phyloP scores from a whole-genome alignment of 2,888 invertebrate genomes.

The Drosophila nigricruria region DNA sequence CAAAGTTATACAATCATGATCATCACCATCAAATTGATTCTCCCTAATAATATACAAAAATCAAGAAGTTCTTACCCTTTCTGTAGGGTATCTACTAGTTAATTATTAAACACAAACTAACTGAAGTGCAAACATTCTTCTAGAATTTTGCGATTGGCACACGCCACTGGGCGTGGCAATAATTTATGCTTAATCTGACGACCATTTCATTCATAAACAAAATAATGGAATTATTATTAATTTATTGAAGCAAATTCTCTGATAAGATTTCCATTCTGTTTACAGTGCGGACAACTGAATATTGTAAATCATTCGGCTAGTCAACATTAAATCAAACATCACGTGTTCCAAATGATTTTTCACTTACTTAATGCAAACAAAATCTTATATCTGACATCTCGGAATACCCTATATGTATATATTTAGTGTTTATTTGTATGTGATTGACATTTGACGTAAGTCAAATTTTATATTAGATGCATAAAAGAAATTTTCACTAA shows the following conservation, averaged over 20 bases:
- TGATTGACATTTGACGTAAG: too few species aligned
- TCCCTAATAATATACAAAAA: too few species aligned
- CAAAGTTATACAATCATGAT: too few species aligned
- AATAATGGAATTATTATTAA: conserved; percentile 17
- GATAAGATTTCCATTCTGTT: conserved; percentile 21
- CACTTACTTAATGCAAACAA: not conserved
- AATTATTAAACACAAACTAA: not conserved
- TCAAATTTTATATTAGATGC: too few species aligned
- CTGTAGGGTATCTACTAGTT: not conserved
- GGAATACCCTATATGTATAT: not conserved
- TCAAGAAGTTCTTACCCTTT: not conserved
- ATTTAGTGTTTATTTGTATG: too few species aligned
- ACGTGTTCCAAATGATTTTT: not conserved
- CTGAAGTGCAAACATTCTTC: not conserved
- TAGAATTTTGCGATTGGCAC: not conserved
- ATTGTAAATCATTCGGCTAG: not conserved
- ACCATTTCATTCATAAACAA: conserved; percentile 32
- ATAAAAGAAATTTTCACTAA: too few species aligned
- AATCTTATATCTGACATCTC: too few species aligned
- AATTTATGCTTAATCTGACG: not conserved
- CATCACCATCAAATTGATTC: too few species aligned
- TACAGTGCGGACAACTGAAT: not conserved
- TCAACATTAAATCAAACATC: not conserved
- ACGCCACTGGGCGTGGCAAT: not conserved
- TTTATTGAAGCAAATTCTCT: conserved; percentile 13